Conservation (phyloP, 1,140 invertebrate genomes). For the Drosophila equinoxialis region DNA sequence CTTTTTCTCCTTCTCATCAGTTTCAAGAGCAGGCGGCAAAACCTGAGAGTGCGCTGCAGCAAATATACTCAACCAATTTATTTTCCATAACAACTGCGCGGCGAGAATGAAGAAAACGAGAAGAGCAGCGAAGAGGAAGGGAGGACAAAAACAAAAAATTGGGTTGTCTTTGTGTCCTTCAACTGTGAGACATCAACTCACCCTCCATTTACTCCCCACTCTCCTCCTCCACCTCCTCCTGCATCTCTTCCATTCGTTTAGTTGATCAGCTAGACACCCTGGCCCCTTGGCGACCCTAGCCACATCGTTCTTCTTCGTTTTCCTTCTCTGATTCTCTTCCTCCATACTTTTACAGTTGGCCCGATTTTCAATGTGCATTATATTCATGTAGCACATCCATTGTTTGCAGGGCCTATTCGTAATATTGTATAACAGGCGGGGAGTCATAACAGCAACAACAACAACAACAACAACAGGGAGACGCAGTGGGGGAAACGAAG, state of each 20-base stretch:
- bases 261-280: constrained; percentile 6
- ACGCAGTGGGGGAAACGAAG: background rate
- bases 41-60: constrained; percentile 11
- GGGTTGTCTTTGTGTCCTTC: constrained; percentile 10
- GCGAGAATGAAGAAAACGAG: background rate
- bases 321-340: background rate
- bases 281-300: background rate
- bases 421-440: constrained; percentile 49
- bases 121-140: background rate
- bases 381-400: constrained; percentile 55
- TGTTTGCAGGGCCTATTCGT: constrained; percentile 55
- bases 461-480: background rate
- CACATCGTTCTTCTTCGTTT: background rate
- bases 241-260: background rate
- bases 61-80: constrained; percentile 14
- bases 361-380: constrained; percentile 48
- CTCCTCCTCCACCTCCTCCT: background rate
- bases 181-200: background rate
- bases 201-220: background rate
- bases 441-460: constrained; percentile 23
- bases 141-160: background rate
- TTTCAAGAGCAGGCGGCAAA: background rate
- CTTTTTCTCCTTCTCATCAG: background rate
- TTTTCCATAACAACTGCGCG: constrained; percentile 6
- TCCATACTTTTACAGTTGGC: constrained; percentile 13